Base-by-base conservation (phyloP, 2,113 vertebrate genomes). In the Laticauda laticaudata region DNA sequence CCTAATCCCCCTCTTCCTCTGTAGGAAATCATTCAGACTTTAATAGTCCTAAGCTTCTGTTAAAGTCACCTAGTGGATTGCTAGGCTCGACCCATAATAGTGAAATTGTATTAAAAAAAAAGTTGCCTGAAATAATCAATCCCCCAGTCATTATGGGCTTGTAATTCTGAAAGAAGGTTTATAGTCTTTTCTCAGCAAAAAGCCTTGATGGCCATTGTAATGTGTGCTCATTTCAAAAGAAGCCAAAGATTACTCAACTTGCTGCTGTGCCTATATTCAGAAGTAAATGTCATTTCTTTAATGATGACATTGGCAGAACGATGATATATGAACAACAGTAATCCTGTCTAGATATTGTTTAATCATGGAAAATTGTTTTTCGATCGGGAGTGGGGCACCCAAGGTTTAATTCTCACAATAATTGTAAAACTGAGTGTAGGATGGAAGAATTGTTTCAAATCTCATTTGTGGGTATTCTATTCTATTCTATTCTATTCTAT, bases 201-300 rank as follows among this genome's bases (percentile, higher is more conserved):
- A 34, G 24, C 59, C 39, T 91, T 43, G 0, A 0, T 0, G 53
- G 1, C 1, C 7, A 64, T 7, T 45, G 51, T 0, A 0, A 93
- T 81, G 34, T 20, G 51, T 1, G 6, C 23, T 93, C 3, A 0
- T 94, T 94, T 94, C 55, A 59, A 90, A 92, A 92, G 87, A 57
- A 87, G 91, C 48, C 55, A 92, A 88, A 86, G 88, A 92, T 92
- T 64, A 90, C 87, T 94, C 75, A 64, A 61, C 43, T 81, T 26
- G 90, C 92, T 91, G 92, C 88, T 1, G 20, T 9, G 45, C 56
- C 0, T 0, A 57, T 0, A 0, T 0, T 23, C 69, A 48, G 29
- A 89, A n/a, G 23, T 85, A 56, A 7, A 18, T 7, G 75, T 92
- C 26, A 92, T 86, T 59, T 57, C 91, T 92, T 93, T 86, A 29